phyloP scores from a whole-genome alignment of 2,113 vertebrate genomes.

The Oreochromis aureus region DNA sequence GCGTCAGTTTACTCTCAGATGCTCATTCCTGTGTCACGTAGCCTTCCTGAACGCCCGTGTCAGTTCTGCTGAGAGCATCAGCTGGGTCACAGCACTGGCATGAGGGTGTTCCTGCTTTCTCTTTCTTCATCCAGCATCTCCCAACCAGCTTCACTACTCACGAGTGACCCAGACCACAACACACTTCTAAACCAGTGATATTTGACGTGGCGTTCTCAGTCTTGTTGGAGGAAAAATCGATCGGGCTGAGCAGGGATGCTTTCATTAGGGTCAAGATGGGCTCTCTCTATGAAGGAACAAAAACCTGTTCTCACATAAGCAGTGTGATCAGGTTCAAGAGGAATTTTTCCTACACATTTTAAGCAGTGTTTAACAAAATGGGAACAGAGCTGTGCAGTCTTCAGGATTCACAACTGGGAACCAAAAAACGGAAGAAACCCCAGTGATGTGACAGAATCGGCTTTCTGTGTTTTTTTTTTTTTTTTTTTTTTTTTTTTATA shows the following conservation, averaged over 20 bases:
- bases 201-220: background rate
- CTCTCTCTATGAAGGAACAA: slow-evolving; percentile 1
- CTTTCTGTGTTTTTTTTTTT: background rate
- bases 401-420: background rate
- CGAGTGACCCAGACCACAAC: background rate
- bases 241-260: background rate
- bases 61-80: background rate
- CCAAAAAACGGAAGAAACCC: background rate
- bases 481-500: background rate
- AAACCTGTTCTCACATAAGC: background rate
- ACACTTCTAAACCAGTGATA: background rate
- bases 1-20: background rate
- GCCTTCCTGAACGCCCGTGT: background rate
- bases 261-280: background rate
- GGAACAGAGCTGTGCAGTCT: background rate
- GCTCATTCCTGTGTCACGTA: background rate
- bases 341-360: background rate
- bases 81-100: background rate
- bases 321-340: background rate
- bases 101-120: background rate
- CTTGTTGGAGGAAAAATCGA: background rate
- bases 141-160: background rate
- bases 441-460: background rate
- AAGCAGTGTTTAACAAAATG: background rate
- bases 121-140: background rate